Evolutionary conservation across 2,888 invertebrate genomes (phyloP).

Genomic region (Meganola albula): DNA sequence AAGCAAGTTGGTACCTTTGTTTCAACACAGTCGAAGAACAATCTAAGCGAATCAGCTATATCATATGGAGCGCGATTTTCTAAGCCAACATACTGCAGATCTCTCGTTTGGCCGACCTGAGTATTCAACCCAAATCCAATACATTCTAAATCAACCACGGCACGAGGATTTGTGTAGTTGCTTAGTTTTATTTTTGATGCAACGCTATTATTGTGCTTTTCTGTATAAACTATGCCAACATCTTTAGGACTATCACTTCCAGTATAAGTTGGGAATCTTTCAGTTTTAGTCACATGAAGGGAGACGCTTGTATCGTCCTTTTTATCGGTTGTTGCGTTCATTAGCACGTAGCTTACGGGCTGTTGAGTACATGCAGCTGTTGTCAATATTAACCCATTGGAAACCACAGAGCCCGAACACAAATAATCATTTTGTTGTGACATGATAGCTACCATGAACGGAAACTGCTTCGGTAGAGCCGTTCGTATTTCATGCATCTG

Average conservation of each 20-base stretch:
- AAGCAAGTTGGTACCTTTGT: conserved; percentile 61
- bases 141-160: conserved; percentile 46
- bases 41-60: conserved; percentile 28
- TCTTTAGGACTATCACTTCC: conserved; percentile 43
- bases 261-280: conserved; percentile 54
- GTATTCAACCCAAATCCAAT: conserved; percentile 63
- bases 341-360: conserved; percentile 47
- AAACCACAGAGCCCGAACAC: conserved; percentile 56
- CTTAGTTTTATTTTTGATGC: conserved; percentile 53
- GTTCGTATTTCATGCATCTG: conserved; percentile 54
- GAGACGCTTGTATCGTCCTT: conserved; percentile 40
- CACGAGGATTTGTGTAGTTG: conserved; percentile 42
- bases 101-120: conserved; percentile 44
- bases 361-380: conserved; percentile 48
- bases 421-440: conserved; percentile 58
- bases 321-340: conserved; percentile 53
- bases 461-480: conserved; percentile 50
- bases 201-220: conserved; percentile 50
- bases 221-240: conserved; percentile 57
- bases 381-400: conserved; percentile 59
- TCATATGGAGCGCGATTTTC: conserved; percentile 39
- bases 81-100: conserved; percentile 56
- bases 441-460: conserved; percentile 62
- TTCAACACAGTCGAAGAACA: conserved; percentile 60
- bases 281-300: conserved; percentile 50